Conservation (phyloP, 2,797 vertebrate species). For the Pantherophis vulpinus region DNA sequence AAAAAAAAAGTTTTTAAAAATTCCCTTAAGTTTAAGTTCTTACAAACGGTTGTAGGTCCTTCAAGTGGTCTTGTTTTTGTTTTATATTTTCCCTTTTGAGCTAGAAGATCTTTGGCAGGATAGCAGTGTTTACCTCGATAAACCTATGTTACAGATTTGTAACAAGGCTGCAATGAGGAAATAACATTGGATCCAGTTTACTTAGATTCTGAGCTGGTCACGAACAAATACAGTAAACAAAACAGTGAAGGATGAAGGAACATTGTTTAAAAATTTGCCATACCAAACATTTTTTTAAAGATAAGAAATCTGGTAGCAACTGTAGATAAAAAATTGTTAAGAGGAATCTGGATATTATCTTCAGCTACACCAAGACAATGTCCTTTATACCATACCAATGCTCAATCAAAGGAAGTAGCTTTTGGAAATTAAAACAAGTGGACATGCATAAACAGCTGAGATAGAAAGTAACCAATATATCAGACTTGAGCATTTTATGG, state of each 20-base stretch:
- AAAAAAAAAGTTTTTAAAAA: background rate
- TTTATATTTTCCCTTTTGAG: background rate
- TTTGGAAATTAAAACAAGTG: background rate
- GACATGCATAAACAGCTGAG: background rate
- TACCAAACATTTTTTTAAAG: background rate
- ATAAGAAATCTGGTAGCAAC: background rate
- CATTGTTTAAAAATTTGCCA: background rate
- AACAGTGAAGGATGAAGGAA: background rate
- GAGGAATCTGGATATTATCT: background rate
- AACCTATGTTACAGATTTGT: background rate
- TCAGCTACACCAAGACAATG: background rate
- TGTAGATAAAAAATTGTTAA: background rate
- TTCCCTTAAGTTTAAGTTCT: background rate
- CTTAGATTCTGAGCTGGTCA: background rate
- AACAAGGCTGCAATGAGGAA: background rate
- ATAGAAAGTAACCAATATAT: background rate
- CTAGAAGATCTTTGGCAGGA: background rate
- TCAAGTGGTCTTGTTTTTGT: background rate
- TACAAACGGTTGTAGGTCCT: background rate
- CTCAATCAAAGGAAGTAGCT: background rate
- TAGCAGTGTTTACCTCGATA: background rate
- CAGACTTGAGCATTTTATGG: background rate
- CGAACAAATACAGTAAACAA: background rate
- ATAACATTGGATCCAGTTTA: background rate
- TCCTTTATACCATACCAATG: background rate